Evolutionary conservation across 2,797 vertebrate genomes (phyloP).

Genomic region (Halcyon chelicuti): DNA sequence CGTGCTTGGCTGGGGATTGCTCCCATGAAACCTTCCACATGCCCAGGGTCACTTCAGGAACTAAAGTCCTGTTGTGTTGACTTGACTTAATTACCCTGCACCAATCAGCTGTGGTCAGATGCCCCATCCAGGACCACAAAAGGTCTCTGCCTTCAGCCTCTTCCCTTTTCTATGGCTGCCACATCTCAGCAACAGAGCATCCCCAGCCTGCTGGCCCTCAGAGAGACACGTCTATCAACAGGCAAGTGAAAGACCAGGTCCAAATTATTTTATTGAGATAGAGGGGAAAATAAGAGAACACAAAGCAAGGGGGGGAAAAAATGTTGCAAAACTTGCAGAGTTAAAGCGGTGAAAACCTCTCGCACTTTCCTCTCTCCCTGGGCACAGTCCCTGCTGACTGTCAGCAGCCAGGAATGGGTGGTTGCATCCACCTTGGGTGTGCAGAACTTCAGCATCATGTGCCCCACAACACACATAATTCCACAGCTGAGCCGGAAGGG

Average conservation of each 20-base stretch:
- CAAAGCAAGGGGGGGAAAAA: neutral
- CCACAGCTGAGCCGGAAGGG: neutral
- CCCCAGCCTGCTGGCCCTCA: too few species aligned
- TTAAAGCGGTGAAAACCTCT: neutral
- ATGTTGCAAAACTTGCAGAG: too few species aligned
- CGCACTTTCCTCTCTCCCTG: neutral
- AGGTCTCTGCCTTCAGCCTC: too few species aligned
- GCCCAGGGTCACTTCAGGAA: too few species aligned
- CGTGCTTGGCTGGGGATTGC: too few species aligned
- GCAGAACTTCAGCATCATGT: neutral
- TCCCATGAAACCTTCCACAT: too few species aligned
- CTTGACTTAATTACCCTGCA: too few species aligned
- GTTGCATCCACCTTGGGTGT: neutral
- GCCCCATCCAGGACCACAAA: too few species aligned
- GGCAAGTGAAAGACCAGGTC: neutral
- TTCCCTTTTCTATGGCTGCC: too few species aligned
- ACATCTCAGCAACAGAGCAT: too few species aligned
- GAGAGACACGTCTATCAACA: neutral
- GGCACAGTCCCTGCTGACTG: neutral
- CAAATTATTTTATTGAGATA: neutral
- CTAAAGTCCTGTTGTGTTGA: too few species aligned
- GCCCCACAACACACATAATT: accelerated
- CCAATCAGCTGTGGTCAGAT: too few species aligned
- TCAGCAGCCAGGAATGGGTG: neutral
- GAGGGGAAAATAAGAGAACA: neutral